Percentiles rank a stretch among this genome's conserved stretches.
Evolutionary conservation across 2,888 invertebrate genomes (phyloP).

Genomic region (Exephanes ischioxanthus): DNA sequence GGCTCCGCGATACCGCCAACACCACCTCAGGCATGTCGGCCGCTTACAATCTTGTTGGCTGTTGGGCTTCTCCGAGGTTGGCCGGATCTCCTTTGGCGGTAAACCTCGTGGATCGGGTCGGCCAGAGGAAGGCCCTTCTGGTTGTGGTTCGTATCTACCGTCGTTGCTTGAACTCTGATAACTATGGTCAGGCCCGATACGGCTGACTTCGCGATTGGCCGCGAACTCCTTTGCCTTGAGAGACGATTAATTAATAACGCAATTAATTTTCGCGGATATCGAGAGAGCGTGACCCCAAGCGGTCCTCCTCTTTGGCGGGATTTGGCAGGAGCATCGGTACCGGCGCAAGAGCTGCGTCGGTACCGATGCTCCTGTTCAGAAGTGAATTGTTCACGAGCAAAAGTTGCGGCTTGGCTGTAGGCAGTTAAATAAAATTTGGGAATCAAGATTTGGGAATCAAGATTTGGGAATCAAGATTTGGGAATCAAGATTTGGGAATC

Average conservation of each 20-base stretch:
- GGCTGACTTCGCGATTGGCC: background rate
- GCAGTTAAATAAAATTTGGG: background rate
- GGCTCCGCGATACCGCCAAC: constrained; percentile 48
- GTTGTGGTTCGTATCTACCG: constrained; percentile 53
- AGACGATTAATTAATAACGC: constrained; percentile 18
- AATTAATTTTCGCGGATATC: constrained; percentile 8
- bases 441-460: background rate
- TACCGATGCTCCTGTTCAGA: too few species aligned
- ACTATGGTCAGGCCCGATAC: constrained; percentile 38
- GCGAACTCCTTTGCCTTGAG: constrained; percentile 3
- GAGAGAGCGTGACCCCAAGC: background rate
- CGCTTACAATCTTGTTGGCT: constrained; percentile 45
- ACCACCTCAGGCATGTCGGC: constrained; percentile 60
- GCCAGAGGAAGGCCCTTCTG: constrained; percentile 44
- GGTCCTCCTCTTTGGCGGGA: background rate
- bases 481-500: background rate
- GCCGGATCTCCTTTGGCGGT: constrained; percentile 52
- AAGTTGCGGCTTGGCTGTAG: too few species aligned
- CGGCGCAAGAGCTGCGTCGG: too few species aligned
- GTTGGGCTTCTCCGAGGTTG: constrained; percentile 19
- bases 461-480: too few species aligned
- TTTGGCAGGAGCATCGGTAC: too few species aligned
- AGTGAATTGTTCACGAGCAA: too few species aligned
- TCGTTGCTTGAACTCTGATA: constrained; percentile 40
- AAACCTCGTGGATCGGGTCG: constrained; percentile 46